A percentile compares a stretch with the other conserved stretches of the same genome.
Conservation (phyloP, 2,888 invertebrate genomes). For the Erebia aethiops region DNA sequence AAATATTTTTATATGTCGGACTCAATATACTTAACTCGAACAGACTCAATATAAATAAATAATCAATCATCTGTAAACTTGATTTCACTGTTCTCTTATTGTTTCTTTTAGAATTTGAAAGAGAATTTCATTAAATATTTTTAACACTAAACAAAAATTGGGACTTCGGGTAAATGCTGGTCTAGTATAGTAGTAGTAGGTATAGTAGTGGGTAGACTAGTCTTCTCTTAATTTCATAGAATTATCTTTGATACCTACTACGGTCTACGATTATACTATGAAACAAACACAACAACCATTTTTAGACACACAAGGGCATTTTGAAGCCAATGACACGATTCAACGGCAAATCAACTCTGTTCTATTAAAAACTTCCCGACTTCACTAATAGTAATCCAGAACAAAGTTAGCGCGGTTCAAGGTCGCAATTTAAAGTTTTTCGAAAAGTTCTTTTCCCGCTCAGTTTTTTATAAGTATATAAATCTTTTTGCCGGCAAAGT, state of each 20-base stretch:
- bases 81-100: too few relatives aligned
- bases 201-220: too few relatives aligned
- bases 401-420: conserved; percentile 81
- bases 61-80: too few relatives aligned
- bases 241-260: neutral
- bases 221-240: too few relatives aligned
- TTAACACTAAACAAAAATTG: too few relatives aligned
- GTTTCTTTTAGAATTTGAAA: too few relatives aligned
- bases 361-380: conserved; percentile 73
- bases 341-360: conserved; percentile 61
- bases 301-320: neutral
- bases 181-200: too few relatives aligned
- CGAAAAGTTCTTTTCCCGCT: conserved; percentile 80
- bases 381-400: conserved; percentile 81
- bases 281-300: neutral
- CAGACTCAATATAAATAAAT: too few relatives aligned
- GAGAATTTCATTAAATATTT: too few relatives aligned
- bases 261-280: neutral
- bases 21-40: too few relatives aligned
- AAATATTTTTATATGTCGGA: neutral
- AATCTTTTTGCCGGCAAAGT: conserved; percentile 82
- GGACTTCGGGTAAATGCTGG: neutral
- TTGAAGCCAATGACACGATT: conserved; percentile 26
- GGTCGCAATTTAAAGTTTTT: conserved; percentile 84
- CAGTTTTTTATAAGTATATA: conserved; percentile 83